A percentile compares a stretch with the other conserved stretches of the same genome.
Evolutionary conservation across 2,888 invertebrate species (phyloP).

Genomic region (Megastigmus dorsalis): DNA sequence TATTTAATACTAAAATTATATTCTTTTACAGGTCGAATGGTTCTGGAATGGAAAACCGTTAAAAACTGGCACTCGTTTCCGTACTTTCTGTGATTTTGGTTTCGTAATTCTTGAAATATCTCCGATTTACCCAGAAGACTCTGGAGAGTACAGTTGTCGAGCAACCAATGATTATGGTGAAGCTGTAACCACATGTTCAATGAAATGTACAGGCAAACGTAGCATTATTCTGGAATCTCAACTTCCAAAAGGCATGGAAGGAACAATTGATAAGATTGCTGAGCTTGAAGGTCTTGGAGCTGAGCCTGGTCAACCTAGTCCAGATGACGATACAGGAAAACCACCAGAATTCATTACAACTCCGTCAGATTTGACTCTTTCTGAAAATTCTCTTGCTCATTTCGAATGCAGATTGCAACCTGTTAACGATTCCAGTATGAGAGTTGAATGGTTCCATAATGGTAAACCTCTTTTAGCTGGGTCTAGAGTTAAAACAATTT

Average conservation of each 20-base stretch:
- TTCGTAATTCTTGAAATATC: conserved; percentile 98
- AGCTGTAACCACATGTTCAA: conserved; percentile 90
- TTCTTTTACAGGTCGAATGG: conserved; percentile 85
- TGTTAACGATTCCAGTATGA: conserved; percentile 93
- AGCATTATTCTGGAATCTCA: conserved; percentile 95
- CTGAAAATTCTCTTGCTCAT: conserved; percentile 92
- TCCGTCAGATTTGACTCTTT: conserved; percentile 87
- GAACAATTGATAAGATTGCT: conserved; percentile 94
- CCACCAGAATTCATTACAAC: conserved; percentile 94
- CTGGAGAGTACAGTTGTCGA: conserved; percentile 92
- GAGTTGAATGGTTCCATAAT: conserved; percentile 98
- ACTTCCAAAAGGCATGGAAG: conserved; percentile 93
- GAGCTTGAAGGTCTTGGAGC: conserved; percentile 91
- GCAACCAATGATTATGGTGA: conserved; percentile 93
- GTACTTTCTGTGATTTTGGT: conserved; percentile 98
- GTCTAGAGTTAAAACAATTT: conserved; percentile 95
- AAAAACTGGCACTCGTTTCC: conserved; percentile 92
- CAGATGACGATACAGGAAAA: conserved; percentile 88
- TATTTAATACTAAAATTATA: neutral
- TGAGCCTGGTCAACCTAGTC: conserved; percentile 80
- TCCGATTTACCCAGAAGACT: conserved; percentile 97
- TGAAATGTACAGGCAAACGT: conserved; percentile 93
- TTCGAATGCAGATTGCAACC: conserved; percentile 93
- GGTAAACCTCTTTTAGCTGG: conserved; percentile 94
- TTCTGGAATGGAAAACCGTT: conserved; percentile 94